phyloP scores from a whole-genome alignment of 2,888 invertebrate species.

The Eilema caniola region DNA sequence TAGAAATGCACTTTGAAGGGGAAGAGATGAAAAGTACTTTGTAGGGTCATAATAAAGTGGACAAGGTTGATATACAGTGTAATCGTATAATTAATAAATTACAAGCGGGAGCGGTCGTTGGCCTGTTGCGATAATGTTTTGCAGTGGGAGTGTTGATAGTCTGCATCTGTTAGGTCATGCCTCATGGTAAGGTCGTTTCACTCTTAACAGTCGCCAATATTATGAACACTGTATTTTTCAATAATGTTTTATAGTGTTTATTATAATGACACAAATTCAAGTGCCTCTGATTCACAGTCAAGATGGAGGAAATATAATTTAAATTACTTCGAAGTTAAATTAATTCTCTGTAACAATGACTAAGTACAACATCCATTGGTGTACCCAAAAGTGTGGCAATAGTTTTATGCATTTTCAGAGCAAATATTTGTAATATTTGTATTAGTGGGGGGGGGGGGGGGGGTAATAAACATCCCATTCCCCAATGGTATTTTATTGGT shows the following conservation, averaged over 20 bases:
- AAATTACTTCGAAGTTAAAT: conserved; percentile 12
- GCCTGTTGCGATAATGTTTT: conserved; percentile 78
- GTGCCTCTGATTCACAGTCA: not conserved
- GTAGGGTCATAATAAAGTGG: conserved; percentile 69
- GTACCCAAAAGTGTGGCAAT: not conserved
- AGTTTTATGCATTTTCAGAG: too few species aligned
- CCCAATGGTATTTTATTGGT: too few species aligned
- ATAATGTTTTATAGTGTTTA: not conserved
- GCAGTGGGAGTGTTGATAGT: conserved; percentile 78
- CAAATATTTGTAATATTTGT: too few species aligned
- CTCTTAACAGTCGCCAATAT: conserved; percentile 55
- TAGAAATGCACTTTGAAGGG: conserved; percentile 38
- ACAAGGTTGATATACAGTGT: conserved; percentile 64
- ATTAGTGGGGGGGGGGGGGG: too few species aligned
- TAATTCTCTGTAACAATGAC: conserved; percentile 18
- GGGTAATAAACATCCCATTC: too few species aligned
- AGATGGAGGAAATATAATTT: not conserved
- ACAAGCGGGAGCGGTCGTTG: conserved; percentile 80
- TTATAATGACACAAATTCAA: not conserved
- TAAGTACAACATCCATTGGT: not conserved
- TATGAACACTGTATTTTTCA: conserved; percentile 2
- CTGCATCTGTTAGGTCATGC: conserved; percentile 80
- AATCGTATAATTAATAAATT: conserved; percentile 84
- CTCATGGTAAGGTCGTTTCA: conserved; percentile 75
- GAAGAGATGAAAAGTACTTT: conserved; percentile 49